Conservation (phyloP, 2,113 vertebrate species). For the Phalacrocorax brasilianus region DNA sequence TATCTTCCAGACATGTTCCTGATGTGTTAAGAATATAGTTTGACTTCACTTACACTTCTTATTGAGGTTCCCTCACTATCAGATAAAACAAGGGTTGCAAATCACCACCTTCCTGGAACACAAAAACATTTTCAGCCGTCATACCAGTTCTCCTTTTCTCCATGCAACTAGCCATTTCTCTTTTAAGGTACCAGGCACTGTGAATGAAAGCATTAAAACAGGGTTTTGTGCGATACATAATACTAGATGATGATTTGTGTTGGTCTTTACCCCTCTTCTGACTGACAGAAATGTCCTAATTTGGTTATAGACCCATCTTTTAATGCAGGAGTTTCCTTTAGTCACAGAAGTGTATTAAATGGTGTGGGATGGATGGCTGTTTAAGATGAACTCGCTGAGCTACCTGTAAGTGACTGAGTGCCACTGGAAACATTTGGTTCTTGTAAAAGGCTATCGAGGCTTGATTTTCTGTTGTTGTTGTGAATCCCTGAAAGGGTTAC, state of each 20-base stretch:
- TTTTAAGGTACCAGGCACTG: background rate
- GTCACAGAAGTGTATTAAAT: background rate
- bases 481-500: background rate
- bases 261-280: background rate
- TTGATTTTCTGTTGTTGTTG: background rate
- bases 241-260: background rate
- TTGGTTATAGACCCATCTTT: background rate
- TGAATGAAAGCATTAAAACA: background rate
- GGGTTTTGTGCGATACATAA: background rate
- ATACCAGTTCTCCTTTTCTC: background rate
- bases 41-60: accelerated
- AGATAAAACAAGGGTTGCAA: background rate
- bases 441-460: background rate
- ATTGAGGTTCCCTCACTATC: background rate
- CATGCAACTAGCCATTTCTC: background rate
- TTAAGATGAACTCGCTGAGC: background rate
- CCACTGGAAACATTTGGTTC: background rate
- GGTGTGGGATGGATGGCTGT: background rate
- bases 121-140: background rate
- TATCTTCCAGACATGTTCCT: background rate
- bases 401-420: background rate
- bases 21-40: background rate
- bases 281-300: background rate
- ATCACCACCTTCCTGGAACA: background rate
- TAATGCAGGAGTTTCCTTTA: background rate